Percentiles rank a stretch among this genome's conserved stretches.
These are phyloP conservation scores for Drosophila rufa DNA, from an alignment of 1,140 invertebrate genomes.

Conservation along the genomic window DNA sequence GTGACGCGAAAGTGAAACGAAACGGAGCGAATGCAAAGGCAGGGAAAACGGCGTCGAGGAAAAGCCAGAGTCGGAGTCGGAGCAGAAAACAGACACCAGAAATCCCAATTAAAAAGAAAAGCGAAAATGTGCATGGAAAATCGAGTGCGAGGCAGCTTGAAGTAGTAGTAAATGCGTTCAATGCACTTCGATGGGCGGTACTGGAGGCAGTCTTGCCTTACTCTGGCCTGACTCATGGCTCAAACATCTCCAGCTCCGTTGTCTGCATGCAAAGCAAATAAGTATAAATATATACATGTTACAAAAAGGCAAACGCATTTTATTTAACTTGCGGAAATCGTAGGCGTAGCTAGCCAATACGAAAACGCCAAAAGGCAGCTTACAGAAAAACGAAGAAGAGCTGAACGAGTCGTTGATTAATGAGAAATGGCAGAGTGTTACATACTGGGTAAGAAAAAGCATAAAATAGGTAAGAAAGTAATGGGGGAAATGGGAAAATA, in stretches of 20 bases:
- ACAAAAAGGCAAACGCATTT: slow-evolving; percentile 43
- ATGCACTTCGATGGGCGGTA: slow-evolving; percentile 65
- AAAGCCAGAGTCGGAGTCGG: slow-evolving; percentile 25
- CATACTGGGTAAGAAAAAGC: neutral
- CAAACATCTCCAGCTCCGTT: slow-evolving; percentile 27
- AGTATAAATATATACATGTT: neutral
- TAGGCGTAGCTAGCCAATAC: slow-evolving; percentile 62
- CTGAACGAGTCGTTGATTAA: slow-evolving; percentile 14
- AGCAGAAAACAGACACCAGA: slow-evolving; percentile 49
- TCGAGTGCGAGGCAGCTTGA: slow-evolving; percentile 35
- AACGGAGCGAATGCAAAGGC: slow-evolving; percentile 48
- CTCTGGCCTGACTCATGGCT: slow-evolving; percentile 47
- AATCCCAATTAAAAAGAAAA: slow-evolving; percentile 74
- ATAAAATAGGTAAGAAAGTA: slow-evolving; percentile 1
- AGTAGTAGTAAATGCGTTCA: slow-evolving; percentile 70
- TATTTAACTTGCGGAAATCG: slow-evolving; percentile 60
- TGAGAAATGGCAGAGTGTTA: slow-evolving; percentile 28
- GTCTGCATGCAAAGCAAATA: slow-evolving; percentile 30
- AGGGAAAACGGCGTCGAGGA: slow-evolving; percentile 28
- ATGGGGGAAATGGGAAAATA: slow-evolving; percentile 4
- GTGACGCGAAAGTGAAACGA: slow-evolving; percentile 68
- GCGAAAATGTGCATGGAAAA: slow-evolving; percentile 67
- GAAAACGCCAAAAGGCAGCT: slow-evolving; percentile 47
- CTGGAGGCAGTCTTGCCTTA: slow-evolving; percentile 41
- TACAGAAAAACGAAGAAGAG: slow-evolving; percentile 19